Evolutionary conservation across 2,888 invertebrate species (phyloP).

Genomic region (Orthonevra nobilis): DNA sequence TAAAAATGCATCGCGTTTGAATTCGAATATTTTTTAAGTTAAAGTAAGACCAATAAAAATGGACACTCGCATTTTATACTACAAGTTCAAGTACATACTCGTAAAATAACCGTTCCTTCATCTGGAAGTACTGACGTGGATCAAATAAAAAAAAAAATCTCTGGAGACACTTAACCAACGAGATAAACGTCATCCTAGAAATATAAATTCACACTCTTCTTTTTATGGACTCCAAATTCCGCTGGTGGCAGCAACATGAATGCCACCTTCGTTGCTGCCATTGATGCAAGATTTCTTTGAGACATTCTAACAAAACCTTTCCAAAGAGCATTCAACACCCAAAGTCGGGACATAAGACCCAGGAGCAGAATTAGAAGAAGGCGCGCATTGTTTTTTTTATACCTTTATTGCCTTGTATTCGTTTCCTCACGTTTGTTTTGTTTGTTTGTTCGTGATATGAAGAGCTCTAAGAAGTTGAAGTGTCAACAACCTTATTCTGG

Average conservation of each 20-base stretch:
- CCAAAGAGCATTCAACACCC: neutral
- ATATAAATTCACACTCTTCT: conserved; percentile 53
- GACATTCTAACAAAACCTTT: conserved; percentile 41
- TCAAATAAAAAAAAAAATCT: no score
- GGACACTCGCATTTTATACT: no score
- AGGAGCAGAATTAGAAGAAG: neutral
- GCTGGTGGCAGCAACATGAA: conserved; percentile 6
- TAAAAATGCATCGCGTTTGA: no score
- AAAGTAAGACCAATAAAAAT: no score
- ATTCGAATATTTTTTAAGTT: no score
- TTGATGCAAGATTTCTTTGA: conserved; percentile 4
- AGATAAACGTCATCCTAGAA: conserved; percentile 50
- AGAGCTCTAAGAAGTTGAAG: conserved; percentile 62
- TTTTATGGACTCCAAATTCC: conserved; percentile 43
- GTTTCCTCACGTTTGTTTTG: conserved; percentile 10
- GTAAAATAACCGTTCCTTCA: no score
- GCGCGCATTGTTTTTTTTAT: conserved; percentile 35
- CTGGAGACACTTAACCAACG: conserved; percentile 36
- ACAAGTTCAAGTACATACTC: no score
- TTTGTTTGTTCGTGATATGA: conserved; percentile 34
- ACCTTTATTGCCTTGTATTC: conserved; percentile 50
- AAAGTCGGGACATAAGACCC: no score
- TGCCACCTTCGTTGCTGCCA: neutral
- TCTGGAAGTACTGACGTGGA: no score
- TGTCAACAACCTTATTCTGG: conserved; percentile 63